Evolutionary conservation across 2,888 invertebrate genomes (phyloP).

Genomic region (Camptogramma bilineatum): DNA sequence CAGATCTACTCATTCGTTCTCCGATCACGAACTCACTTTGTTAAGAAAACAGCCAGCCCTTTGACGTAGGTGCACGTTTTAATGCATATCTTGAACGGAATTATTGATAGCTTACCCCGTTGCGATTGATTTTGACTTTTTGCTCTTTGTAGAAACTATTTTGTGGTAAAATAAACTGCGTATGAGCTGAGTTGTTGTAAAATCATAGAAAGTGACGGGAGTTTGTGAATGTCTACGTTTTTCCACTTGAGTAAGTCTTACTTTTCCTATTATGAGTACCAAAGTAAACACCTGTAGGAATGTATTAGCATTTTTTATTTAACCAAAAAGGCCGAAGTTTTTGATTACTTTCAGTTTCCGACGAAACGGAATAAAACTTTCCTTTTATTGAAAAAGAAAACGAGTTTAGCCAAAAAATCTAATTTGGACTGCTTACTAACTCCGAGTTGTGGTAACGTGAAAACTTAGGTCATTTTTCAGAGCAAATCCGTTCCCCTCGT

Average conservation of each 20-base stretch:
- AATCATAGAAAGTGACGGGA: background rate
- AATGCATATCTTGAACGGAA: constrained; percentile 81
- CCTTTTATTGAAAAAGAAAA: constrained; percentile 33
- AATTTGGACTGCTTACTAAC: constrained; percentile 36
- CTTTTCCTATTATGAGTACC: too few species aligned
- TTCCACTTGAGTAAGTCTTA: background rate
- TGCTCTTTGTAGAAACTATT: constrained; percentile 33
- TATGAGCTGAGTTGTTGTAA: background rate
- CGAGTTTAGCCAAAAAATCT: constrained; percentile 33
- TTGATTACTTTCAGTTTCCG: constrained; percentile 25
- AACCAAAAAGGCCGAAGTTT: constrained; percentile 17
- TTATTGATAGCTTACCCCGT: constrained; percentile 74
- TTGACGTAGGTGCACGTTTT: constrained; percentile 76
- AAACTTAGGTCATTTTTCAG: constrained; percentile 79
- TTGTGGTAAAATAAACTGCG: background rate
- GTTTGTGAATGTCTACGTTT: background rate
- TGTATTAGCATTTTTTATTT: background rate
- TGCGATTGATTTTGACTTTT: constrained; percentile 61
- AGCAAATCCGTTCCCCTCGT: constrained; percentile 56
- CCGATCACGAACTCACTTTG: constrained; percentile 82
- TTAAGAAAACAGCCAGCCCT: constrained; percentile 80
- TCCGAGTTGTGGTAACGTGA: constrained; percentile 38
- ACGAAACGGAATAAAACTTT: constrained; percentile 20
- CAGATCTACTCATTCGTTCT: constrained; percentile 70
- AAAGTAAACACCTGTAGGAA: constrained; percentile 6